Percentiles rank a stretch among this genome's conserved stretches.
phyloP scores from a whole-genome alignment of 1,140 invertebrate species.

The Caenorhabditis briggsae region DNA sequence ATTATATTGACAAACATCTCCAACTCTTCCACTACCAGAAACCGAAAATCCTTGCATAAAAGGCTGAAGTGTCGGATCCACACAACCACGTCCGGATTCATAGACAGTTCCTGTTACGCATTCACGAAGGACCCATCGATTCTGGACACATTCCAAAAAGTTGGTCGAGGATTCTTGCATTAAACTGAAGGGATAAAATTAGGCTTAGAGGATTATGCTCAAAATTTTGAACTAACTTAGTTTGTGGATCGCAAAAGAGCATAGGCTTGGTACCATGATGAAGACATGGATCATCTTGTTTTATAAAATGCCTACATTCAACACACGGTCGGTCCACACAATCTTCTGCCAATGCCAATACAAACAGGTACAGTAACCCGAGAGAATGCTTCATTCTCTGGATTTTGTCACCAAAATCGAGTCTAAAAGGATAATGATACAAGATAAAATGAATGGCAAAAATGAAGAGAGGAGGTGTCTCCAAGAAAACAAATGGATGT shows the following conservation, averaged over 20 bases:
- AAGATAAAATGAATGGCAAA: not conserved
- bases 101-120: constrained; percentile 57
- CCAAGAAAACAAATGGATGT: constrained; percentile 23
- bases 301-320: constrained; percentile 22
- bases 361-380: constrained; percentile 48
- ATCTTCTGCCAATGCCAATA: constrained; percentile 24
- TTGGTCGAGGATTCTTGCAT: constrained; percentile 52
- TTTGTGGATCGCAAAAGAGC: constrained; percentile 39
- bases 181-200: constrained; percentile 19
- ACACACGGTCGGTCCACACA: constrained; percentile 4
- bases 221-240: constrained; percentile 16
- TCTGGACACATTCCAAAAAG: constrained; percentile 40
- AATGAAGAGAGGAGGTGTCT: not conserved
- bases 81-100: constrained; percentile 55
- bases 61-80: constrained; percentile 59
- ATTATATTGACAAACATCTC: constrained; percentile 65
- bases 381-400: constrained; percentile 49
- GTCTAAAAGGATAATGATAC: not conserved
- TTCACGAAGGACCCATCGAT: constrained; percentile 15
- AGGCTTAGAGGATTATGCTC: not conserved
- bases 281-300: constrained; percentile 41
- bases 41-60: constrained; percentile 62
- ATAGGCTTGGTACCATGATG: constrained; percentile 42
- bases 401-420: not conserved
- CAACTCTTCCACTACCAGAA: constrained; percentile 64